Base-by-base conservation (phyloP, 1,140 invertebrate genomes). In the Zaprionus taronus region DNA sequence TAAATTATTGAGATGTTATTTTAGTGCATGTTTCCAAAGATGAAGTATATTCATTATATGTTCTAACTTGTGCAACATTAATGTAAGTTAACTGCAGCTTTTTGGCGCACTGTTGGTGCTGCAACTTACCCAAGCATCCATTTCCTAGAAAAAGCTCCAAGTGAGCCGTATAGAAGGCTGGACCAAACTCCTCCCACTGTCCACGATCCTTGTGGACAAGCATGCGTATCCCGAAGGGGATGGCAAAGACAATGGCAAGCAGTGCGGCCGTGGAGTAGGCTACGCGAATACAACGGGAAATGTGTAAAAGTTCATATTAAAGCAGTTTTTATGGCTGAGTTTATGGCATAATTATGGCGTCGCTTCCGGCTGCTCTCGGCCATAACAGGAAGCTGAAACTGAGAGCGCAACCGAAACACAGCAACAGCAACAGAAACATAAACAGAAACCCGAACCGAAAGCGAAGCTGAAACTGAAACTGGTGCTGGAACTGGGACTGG, bases 71-170 rank as follows among this genome's bases (percentile, higher is more conserved):
- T 34, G 31, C 9, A 34, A 34, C 31, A 34, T 11, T 34, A 11
- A 7, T 11, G 31, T 34, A 34, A 34, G 9, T 11, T 11, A 9
- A 34, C 2, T 34, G 36, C 36, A 38, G 36, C 36, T 15, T 34
- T 5, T 51, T 20, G 4, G 5, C 2, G 20, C 56, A n/a, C 31
- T 38, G 24, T 24, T 15, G 14, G 2, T 2, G 17, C 28, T 34
- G 9, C n/a, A 28, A 86, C 92, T 93, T 93, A 95, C 95, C 95
- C 55, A 97, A 93, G 81, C 96, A 96, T 22, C 95, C 95, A 77
- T 97, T 97, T 7, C 96, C 96, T 9, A 96, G 93, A 75, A 96
- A 96, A 41, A 96, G 94, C 89, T 96, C 96, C 65, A 97, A 92
- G 77, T 96, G 95, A 2, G 95, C 95, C 78, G 96, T 95, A 81